phyloP scores from a whole-genome alignment of 2,797 vertebrate species.

The Mus spretus region DNA sequence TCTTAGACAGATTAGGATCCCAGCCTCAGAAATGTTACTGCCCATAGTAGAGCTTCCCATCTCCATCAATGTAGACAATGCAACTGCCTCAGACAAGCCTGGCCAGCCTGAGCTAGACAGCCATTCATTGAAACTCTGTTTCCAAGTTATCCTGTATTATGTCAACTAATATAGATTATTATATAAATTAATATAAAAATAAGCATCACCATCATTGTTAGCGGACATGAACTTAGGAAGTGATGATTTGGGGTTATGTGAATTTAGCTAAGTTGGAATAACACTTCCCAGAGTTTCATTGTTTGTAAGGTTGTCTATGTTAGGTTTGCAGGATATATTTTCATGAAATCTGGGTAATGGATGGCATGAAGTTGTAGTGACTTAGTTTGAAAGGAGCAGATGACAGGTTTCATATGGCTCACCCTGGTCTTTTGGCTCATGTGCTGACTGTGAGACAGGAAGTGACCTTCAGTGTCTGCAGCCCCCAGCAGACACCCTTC shows the following conservation, averaged over 20 bases:
- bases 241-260: not conserved
- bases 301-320: not conserved
- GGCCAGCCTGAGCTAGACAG: not conserved
- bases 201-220: too few species aligned
- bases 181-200: not conserved
- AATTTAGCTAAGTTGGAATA: not conserved
- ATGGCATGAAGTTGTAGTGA: not conserved
- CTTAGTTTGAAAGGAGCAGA: not conserved
- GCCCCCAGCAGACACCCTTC: not conserved
- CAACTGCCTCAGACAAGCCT: not conserved
- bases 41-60: not conserved
- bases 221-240: not conserved
- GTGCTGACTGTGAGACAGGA: not conserved
- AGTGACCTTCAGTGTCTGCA: not conserved
- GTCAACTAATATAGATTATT: not conserved
- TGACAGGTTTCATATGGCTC: not conserved
- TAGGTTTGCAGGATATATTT: not conserved
- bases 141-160: not conserved
- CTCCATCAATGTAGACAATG: not conserved
- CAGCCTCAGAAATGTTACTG: not conserved
- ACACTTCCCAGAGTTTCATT: slow-evolving; percentile 35
- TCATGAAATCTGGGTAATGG: not conserved
- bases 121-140: not conserved
- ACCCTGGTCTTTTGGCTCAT: not conserved
- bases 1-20: not conserved